phyloP scores from a whole-genome alignment of 2,113 vertebrate species.

The Nycticryphes semicollaris region DNA sequence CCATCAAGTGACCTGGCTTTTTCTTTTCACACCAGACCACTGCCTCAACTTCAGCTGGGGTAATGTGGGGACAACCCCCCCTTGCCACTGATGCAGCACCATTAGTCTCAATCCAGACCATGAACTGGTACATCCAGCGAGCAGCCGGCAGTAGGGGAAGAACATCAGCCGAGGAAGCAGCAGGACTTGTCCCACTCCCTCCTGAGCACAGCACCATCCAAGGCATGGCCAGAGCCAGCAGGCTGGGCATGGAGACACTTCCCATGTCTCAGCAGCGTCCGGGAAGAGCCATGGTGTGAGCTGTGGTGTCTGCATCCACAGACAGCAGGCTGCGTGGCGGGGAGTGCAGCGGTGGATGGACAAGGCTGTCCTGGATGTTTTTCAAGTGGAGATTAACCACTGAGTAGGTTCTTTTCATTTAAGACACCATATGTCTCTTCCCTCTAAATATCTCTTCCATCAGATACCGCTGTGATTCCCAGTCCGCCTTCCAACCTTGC shows the following conservation, averaged over 20 bases:
- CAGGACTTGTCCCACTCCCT: neutral
- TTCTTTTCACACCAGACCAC: neutral
- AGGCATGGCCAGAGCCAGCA: neutral
- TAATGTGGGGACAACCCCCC: constrained; percentile 24
- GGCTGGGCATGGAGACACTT: neutral
- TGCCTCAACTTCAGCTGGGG: constrained; percentile 10
- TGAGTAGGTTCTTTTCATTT: constrained; percentile 53
- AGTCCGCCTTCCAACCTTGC: constrained; percentile 32
- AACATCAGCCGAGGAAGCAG: constrained; percentile 17
- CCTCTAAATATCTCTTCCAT: constrained; percentile 59
- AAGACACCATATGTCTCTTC: constrained; percentile 64
- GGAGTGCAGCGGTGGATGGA: neutral
- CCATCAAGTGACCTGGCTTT: neutral
- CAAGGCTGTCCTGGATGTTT: constrained; percentile 31
- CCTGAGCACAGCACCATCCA: neutral
- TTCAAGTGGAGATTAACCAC: constrained; percentile 61
- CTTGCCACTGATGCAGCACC: neutral
- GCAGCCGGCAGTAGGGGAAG: neutral
- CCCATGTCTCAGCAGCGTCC: neutral
- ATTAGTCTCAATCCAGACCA: constrained; percentile 32
- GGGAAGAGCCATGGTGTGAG: accelerated
- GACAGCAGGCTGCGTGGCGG: neutral
- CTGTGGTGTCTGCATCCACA: neutral
- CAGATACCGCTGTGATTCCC: constrained; percentile 39
- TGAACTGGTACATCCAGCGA: constrained; percentile 6